phyloP scores from a whole-genome alignment of 2,113 vertebrate species.

The Meleagris gallopavo region DNA sequence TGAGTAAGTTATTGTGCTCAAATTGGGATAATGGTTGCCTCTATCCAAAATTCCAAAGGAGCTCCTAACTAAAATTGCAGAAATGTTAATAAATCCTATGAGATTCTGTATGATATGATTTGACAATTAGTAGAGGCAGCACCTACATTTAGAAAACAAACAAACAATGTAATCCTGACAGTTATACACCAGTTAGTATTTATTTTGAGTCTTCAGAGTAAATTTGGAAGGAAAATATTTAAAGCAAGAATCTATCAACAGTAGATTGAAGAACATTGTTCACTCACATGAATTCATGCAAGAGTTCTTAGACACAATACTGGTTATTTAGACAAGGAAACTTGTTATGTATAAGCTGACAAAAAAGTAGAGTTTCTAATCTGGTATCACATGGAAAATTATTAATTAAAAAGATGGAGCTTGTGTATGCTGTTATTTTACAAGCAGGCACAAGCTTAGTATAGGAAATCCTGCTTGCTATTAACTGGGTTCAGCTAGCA shows the following conservation, averaged over 20 bases:
- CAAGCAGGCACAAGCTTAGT: slow-evolving; percentile 38
- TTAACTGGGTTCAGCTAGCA: neutral
- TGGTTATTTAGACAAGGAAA: slow-evolving; percentile 2
- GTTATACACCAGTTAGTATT: neutral
- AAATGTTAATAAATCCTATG: neutral
- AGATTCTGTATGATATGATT: neutral
- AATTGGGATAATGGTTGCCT: neutral
- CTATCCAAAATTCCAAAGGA: neutral
- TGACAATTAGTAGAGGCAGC: neutral
- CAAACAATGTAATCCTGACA: neutral
- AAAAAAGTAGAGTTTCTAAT: neutral
- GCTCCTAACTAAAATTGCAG: neutral
- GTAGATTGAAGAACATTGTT: neutral
- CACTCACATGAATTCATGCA: neutral
- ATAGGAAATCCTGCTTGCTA: neutral
- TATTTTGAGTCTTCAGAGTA: neutral
- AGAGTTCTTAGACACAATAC: neutral
- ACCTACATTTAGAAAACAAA: neutral
- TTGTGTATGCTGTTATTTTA: slow-evolving; percentile 28
- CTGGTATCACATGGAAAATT: slow-evolving; percentile 10
- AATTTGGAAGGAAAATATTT: neutral
- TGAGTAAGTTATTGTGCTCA: neutral
- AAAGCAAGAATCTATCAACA: neutral
- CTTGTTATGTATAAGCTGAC: slow-evolving; percentile 1
- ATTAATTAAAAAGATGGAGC: slow-evolving; percentile 26